Percentiles rank a stretch among this genome's conserved stretches.
These are phyloP conservation scores for Lepidothrix coronata DNA, from an alignment of 2,113 vertebrate species.

Conservation along the genomic window DNA sequence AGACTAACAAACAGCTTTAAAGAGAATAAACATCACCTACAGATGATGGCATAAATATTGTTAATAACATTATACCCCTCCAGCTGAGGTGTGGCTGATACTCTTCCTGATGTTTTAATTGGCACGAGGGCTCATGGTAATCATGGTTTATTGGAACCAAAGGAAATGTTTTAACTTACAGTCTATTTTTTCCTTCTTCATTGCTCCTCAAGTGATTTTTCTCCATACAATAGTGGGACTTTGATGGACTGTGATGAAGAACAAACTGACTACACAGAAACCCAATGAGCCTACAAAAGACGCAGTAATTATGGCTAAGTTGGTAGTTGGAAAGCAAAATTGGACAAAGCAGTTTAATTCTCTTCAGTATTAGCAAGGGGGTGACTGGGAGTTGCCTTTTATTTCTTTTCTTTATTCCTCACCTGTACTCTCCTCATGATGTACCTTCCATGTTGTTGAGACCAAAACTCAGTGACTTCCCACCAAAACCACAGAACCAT, in stretches of 20 bases:
- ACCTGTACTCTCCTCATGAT: background rate
- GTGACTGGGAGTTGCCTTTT: background rate
- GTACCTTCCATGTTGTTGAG: background rate
- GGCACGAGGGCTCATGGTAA: background rate
- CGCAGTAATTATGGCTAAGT: background rate
- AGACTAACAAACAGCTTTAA: background rate
- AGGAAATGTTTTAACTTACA: slow-evolving; percentile 22
- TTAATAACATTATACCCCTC: background rate
- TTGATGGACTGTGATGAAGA: background rate
- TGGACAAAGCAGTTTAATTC: background rate
- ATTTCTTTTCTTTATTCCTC: background rate
- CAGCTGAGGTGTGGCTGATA: slow-evolving; percentile 35
- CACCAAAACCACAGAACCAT: background rate
- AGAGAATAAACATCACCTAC: background rate
- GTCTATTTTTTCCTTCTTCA: background rate
- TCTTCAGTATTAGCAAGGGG: background rate
- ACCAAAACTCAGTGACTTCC: background rate
- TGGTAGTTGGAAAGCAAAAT: background rate
- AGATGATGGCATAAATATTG: slow-evolving; percentile 19
- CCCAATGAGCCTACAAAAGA: background rate
- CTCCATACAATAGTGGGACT: background rate
- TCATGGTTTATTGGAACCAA: slow-evolving; percentile 22
- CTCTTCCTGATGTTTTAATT: slow-evolving; percentile 29
- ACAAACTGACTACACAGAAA: background rate
- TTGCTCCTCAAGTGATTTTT: background rate